Evolutionary conservation across 2,888 invertebrate genomes (phyloP).

Genomic region (Rhyacophila evoluta): DNA sequence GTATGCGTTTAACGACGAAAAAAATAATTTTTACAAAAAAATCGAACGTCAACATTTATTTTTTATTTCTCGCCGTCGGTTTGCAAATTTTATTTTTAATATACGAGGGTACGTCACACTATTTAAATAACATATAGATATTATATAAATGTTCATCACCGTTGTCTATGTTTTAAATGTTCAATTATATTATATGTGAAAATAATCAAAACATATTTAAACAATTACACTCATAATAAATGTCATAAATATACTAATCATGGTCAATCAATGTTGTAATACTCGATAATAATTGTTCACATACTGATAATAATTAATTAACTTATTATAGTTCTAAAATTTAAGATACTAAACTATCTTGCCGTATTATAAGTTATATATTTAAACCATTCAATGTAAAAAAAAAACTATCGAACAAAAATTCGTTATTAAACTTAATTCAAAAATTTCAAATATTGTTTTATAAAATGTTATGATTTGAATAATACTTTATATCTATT

Average conservation of each 20-base stretch:
- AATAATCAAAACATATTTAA: neutral
- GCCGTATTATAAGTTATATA: too few species aligned
- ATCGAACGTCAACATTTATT: neutral
- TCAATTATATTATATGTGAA: neutral
- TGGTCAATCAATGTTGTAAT: neutral
- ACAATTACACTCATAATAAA: neutral
- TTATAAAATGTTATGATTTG: too few species aligned
- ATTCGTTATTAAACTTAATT: too few species aligned
- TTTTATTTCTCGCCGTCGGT: neutral
- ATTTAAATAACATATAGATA: neutral
- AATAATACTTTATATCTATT: too few species aligned
- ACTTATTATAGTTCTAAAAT: neutral
- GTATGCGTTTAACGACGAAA: slow-evolving; percentile 3
- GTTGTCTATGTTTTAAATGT: neutral
- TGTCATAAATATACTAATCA: neutral
- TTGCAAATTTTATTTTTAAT: neutral
- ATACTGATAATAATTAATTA: neutral
- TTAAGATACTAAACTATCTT: too few species aligned
- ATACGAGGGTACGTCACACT: neutral
- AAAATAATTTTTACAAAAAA: slow-evolving; percentile 10
- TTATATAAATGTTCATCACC: neutral
- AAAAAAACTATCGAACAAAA: too few species aligned
- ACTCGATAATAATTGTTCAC: neutral
- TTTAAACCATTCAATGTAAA: too few species aligned
- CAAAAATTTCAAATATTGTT: too few species aligned